Evolutionary conservation across 2,888 invertebrate species (phyloP).

Genomic region (Isotomurus palustris): DNA sequence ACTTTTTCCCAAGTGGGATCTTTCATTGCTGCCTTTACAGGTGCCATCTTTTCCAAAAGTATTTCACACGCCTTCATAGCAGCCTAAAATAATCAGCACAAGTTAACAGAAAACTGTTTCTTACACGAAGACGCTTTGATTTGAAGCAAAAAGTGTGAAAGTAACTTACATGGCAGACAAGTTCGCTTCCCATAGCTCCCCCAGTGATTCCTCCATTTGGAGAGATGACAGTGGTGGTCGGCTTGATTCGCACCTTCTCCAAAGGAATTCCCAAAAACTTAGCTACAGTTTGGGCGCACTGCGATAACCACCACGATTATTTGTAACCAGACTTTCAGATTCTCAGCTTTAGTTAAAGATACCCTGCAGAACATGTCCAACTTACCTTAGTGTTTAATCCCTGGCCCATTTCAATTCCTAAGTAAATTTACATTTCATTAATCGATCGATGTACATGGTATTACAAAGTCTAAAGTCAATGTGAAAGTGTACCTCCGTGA

Average conservation of each 20-base stretch:
- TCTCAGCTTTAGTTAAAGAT: neutral
- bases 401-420: slow-evolving; percentile 53
- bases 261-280: slow-evolving; percentile 50
- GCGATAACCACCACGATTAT: slow-evolving; percentile 33
- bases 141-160: neutral
- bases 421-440: neutral
- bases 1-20: slow-evolving; percentile 33
- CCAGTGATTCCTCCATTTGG: slow-evolving; percentile 49
- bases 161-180: slow-evolving; percentile 47
- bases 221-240: slow-evolving; percentile 47
- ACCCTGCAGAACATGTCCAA: too few relatives aligned
- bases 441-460: neutral
- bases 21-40: slow-evolving; percentile 48
- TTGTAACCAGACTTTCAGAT: neutral
- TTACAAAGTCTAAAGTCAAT: neutral
- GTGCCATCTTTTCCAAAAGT: slow-evolving; percentile 49
- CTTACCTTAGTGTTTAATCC: slow-evolving; percentile 54
- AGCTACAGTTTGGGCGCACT: slow-evolving; percentile 53
- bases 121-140: neutral
- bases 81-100: slow-evolving; percentile 37
- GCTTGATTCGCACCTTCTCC: slow-evolving; percentile 49
- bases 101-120: neutral
- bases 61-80: slow-evolving; percentile 49
- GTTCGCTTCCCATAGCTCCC: slow-evolving; percentile 49
- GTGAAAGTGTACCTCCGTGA: slow-evolving; percentile 45